Conservation (phyloP, 2,888 invertebrate species). For the Amblyteles armatorius region DNA sequence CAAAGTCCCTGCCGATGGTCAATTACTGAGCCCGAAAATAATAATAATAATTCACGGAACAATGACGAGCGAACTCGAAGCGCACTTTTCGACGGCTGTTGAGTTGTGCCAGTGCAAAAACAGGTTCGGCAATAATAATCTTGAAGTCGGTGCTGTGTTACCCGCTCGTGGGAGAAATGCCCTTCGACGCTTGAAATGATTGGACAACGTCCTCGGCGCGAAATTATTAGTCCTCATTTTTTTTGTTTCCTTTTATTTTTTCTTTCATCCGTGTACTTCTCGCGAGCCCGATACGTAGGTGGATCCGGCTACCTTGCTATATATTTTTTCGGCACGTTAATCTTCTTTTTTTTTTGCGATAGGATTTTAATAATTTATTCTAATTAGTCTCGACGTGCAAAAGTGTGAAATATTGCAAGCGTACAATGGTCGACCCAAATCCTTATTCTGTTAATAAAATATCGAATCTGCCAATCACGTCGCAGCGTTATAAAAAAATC, state of each 20-base stretch:
- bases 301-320: background rate
- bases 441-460: too few relatives aligned
- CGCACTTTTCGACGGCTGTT: background rate
- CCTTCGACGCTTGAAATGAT: slow-evolving; percentile 56
- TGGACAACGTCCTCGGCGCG: slow-evolving; percentile 45
- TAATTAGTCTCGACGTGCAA: too few relatives aligned
- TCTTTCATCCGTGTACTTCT: background rate
- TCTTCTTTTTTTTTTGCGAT: too few relatives aligned
- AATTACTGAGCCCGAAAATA: background rate
- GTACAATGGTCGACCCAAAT: too few relatives aligned
- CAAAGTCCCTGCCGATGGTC: background rate
- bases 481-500: too few relatives aligned
- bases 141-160: background rate
- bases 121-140: slow-evolving; percentile 50
- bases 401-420: too few relatives aligned
- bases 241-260: background rate
- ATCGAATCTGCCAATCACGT: too few relatives aligned
- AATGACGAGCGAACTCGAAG: slow-evolving; percentile 19
- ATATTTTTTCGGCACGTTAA: background rate
- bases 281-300: background rate
- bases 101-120: slow-evolving; percentile 45
- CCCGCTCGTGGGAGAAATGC: slow-evolving; percentile 38
- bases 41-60: background rate
- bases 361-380: too few relatives aligned
- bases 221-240: slow-evolving; percentile 4